These are phyloP conservation scores for Drusus annulatus DNA, from an alignment of 1,140 invertebrate genomes.

Conservation along the genomic window DNA sequence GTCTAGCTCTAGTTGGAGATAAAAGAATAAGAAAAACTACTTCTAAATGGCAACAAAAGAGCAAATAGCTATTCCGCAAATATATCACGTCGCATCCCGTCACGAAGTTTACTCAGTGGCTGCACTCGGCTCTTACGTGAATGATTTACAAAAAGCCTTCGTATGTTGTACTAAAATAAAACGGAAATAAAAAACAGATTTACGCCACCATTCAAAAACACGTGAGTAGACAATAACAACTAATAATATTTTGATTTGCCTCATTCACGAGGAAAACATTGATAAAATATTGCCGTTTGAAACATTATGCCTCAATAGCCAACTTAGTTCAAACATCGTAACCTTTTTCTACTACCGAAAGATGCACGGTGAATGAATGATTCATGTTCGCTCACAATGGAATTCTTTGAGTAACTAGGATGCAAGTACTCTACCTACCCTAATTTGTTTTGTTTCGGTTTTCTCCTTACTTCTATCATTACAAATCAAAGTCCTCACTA, in stretches of 20 bases:
- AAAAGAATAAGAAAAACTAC: slow-evolving; percentile 12
- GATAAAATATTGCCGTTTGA: not conserved
- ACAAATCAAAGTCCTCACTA: no score
- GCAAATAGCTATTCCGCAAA: slow-evolving; percentile 12
- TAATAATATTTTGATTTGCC: not conserved
- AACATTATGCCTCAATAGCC: no score
- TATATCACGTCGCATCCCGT: slow-evolving; percentile 27
- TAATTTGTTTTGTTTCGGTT: no score
- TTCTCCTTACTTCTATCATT: no score
- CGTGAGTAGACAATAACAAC: not conserved
- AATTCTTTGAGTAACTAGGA: no score
- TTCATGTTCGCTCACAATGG: no score
- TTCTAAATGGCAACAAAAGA: slow-evolving; percentile 15
- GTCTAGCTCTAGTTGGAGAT: no score
- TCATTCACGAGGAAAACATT: not conserved
- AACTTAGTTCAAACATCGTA: no score
- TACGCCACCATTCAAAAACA: not conserved
- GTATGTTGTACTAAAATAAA: not conserved
- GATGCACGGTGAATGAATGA: no score
- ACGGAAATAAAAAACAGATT: not conserved
- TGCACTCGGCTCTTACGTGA: slow-evolving; percentile 13
- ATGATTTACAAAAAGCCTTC: slow-evolving; percentile 30
- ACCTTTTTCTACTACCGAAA: no score
- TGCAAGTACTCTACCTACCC: no score
- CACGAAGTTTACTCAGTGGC: slow-evolving; percentile 21